A percentile compares a stretch with the other conserved stretches of the same genome.
phyloP scores from a whole-genome alignment of 2,113 vertebrate species.

The Mirounga angustirostris region DNA sequence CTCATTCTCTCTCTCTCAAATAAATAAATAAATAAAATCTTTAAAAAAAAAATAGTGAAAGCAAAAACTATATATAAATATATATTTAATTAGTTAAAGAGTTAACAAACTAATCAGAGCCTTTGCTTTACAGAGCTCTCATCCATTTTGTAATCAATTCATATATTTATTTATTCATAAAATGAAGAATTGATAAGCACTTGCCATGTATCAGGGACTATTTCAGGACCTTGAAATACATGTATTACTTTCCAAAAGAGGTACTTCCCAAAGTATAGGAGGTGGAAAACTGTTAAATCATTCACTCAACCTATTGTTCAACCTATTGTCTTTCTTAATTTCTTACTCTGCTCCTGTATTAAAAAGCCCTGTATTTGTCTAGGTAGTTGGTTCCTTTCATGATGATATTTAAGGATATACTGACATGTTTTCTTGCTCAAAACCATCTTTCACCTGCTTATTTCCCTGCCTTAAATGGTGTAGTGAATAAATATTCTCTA shows the following conservation, averaged over 20 bases:
- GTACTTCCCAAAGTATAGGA: neutral
- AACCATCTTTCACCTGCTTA: neutral
- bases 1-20: too few species aligned
- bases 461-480: neutral
- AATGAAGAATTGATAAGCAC: neutral
- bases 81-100: neutral
- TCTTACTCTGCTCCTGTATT: neutral
- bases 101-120: neutral
- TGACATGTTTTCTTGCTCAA: neutral
- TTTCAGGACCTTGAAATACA: neutral
- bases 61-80: neutral
- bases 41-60: neutral
- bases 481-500: neutral
- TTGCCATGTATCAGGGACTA: neutral
- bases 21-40: too few species aligned
- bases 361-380: neutral
- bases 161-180: conserved; percentile 12
- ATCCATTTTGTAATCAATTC: neutral
- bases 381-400: neutral
- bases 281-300: neutral
- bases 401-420: neutral
- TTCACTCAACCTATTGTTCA: neutral
- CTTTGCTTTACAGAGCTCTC: neutral
- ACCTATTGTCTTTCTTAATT: neutral
- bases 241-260: neutral